Evolutionary conservation across 2,888 invertebrate species (phyloP), one percentile per base, ranked within the genome.

Genomic region (Scaptomyza tumidula): DNA sequence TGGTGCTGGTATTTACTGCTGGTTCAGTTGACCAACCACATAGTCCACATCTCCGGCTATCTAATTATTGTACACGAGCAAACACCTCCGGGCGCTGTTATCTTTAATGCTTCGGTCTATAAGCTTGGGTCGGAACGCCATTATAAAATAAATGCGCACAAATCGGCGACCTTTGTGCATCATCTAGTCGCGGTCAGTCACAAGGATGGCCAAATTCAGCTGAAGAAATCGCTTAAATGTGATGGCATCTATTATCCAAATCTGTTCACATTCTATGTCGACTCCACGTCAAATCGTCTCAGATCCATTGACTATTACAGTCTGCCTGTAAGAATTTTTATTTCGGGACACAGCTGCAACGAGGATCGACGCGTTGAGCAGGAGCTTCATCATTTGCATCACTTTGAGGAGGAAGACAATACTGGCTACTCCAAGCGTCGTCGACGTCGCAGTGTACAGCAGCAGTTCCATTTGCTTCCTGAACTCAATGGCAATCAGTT

Each of bases 241-340:
- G 95, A 96, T 86, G 97, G 97, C 70, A 93, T 96, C 35, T 95
- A 95, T 77, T 97, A 97, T 90, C 97, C 97, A 0, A 96, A 96
- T 86, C 93, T 97, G 60, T 97, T 97, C 91, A 97, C 97, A 5
- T 94, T 97, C 89, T 96, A 97, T 91, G 95, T 97, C 68, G 97
- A 97, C 90, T 97, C 97, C 37, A 96, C 96, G 54, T 96, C 97
- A 71, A 96, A 95, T 83, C 93, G 96, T 58, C 93, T 96, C 71
- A 93, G 95, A 50, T 96, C 96, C 78, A 96, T 97, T 71, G 96
- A 97, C 90, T 97, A 96, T 90, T 96, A 96, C 89, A 96, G 97
- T 87, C 91, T 97, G 61, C 96, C 97, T 1, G 93, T 97, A 66
- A 93, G 97, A 73, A 94, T 97, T 57, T 93, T 96, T 76, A 95